These are phyloP conservation scores for Noctilio leporinus DNA, from an alignment of 2,113 vertebrate species.

Conservation along the genomic window DNA sequence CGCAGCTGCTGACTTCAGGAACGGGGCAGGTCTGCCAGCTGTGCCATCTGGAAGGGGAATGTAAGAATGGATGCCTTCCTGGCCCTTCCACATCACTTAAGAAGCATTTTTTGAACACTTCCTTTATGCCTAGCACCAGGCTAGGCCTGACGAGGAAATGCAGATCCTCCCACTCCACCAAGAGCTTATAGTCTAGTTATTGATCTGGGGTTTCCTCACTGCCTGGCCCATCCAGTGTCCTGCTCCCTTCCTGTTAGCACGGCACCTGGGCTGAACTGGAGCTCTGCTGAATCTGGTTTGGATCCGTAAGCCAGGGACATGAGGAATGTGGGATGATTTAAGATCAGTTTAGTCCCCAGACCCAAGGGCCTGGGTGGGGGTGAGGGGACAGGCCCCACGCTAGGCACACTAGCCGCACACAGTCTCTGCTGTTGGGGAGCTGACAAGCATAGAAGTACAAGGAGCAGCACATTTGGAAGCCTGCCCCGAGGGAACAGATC, in stretches of 20 bases:
- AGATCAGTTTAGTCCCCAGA: not conserved
- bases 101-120: not conserved
- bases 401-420: not conserved
- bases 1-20: not conserved
- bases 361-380: not conserved
- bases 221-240: not conserved
- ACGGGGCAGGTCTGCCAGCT: accelerated
- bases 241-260: not conserved
- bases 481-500: not conserved
- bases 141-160: not conserved
- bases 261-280: not conserved
- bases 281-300: not conserved
- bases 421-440: not conserved
- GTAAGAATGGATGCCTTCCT: not conserved
- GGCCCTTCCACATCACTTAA: not conserved
- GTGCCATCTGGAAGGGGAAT: not conserved
- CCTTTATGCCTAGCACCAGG: not conserved
- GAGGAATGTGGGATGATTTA: not conserved
- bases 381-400: not conserved
- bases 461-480: not conserved
- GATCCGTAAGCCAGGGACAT: not conserved
- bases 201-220: not conserved
- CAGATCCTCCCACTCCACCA: not conserved
- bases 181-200: not conserved
- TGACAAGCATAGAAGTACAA: not conserved